These are phyloP conservation scores for Loxodonta africana DNA, from an alignment of 2,113 vertebrate genomes.

Conservation along the genomic window DNA sequence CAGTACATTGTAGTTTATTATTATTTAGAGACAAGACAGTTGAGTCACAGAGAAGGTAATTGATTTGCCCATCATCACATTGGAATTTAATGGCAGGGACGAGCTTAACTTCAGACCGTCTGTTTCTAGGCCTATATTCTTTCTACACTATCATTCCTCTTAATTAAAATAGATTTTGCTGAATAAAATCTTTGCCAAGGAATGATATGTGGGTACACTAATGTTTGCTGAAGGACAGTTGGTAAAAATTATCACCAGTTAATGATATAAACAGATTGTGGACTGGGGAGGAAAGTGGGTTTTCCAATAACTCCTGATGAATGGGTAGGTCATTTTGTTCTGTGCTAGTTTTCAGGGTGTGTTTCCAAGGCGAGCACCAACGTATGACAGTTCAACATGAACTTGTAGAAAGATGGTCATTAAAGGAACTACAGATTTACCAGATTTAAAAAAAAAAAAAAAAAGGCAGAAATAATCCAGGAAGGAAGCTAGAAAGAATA, in stretches of 20 bases:
- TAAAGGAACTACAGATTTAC: background rate
- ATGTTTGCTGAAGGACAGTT: background rate
- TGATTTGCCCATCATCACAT: background rate
- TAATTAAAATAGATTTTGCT: background rate
- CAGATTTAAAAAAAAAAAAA: background rate
- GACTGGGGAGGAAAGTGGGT: background rate
- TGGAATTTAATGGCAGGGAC: background rate
- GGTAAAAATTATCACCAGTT: background rate
- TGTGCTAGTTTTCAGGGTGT: background rate
- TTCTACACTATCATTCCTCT: background rate
- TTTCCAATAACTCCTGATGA: background rate
- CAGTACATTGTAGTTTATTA: background rate
- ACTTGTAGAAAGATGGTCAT: constrained; percentile 22
- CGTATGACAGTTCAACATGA: background rate
- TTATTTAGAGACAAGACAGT: constrained; percentile 42
- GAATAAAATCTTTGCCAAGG: background rate
- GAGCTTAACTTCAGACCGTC: background rate
- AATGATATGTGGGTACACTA: background rate
- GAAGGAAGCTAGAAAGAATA: constrained; percentile 5
- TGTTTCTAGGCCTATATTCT: background rate
- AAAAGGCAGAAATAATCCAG: constrained; percentile 4
- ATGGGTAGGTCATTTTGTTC: background rate
- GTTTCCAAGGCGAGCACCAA: background rate
- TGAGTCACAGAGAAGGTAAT: background rate
- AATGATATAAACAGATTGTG: background rate